Base-by-base conservation (phyloP, 2,888 invertebrate genomes). In the Drosophila nr. fundita region DNA sequence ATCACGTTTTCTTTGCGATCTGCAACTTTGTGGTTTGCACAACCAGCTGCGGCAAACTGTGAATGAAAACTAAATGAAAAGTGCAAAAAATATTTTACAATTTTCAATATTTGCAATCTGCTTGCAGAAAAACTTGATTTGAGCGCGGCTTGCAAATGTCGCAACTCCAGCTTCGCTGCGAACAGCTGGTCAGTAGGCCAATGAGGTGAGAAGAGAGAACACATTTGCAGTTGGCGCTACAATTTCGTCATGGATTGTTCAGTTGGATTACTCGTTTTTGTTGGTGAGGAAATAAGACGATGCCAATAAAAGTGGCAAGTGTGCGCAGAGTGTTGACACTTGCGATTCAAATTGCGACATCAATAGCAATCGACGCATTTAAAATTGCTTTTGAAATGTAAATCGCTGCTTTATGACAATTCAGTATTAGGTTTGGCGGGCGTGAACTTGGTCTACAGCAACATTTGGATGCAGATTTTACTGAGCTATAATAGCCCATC, bases 71-170 rank as follows among this genome's bases (percentile, higher is more conserved):
- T 81, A 61, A 67, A 67, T 60, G 61, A 82, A 76, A 73, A 53
- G 55, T 59, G 66, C 60, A 67, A 59, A 66, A 74, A 72, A 52
- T 53, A 62, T 69, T 71, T 73, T 57, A 74, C 76, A 74, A 78
- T 76, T 87, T 87, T 72, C 71, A 82, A 82, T 72, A 72, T 76
- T 69, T 75, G 67, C 38, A 48, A 69, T 60, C 29, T 13, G 69
- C 42, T 55, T 38, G 65, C 21, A 42, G 50, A 52, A 78, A 83
- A 85, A 85, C 89, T 89, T 84, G 84, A 84, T 87, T 84, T 83
- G 83, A 83, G 86, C 63, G 83, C 59, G 60, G 69, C 69, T 64
- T 52, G 60, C 48, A 62, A 52, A 71, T 89, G 81, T 86, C 78
- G 87, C 79, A 84, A 84, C 50, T 30, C 29, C 27, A n/a, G 21